Conservation (phyloP, 2,797 vertebrate species). For the Melanotaenia nigrans region DNA sequence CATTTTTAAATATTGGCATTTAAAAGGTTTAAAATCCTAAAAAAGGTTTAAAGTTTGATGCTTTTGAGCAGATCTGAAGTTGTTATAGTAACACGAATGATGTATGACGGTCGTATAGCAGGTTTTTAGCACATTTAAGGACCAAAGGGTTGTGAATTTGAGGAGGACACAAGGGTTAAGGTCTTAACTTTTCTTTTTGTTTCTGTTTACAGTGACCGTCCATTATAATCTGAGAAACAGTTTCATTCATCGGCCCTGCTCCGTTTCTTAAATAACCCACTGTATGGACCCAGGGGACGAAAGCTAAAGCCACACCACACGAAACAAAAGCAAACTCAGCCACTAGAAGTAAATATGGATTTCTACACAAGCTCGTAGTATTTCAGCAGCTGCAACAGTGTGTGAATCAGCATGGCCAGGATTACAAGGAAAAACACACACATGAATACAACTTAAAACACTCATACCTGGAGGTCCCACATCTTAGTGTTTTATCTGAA, state of each 20-base stretch:
- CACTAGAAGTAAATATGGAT: conserved; percentile 13
- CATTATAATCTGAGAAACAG: background rate
- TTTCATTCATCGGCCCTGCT: background rate
- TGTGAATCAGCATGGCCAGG: conserved; percentile 36
- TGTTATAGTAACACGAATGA: too few relatives aligned
- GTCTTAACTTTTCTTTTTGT: too few relatives aligned
- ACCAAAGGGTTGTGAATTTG: too few relatives aligned
- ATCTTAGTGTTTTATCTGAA: too few relatives aligned
- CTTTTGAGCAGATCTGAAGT: too few relatives aligned
- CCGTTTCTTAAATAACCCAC: background rate
- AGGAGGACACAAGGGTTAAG: too few relatives aligned
- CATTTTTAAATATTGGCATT: too few relatives aligned
- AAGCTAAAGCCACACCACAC: conserved; percentile 5
- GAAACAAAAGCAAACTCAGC: background rate
- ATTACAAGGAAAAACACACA: background rate
- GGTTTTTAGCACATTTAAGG: too few relatives aligned
- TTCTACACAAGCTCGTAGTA: conserved; percentile 15
- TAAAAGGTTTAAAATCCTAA: too few relatives aligned
- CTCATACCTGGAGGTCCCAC: too few relatives aligned
- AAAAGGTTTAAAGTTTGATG: too few relatives aligned
- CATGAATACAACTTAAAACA: background rate
- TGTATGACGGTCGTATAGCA: too few relatives aligned
- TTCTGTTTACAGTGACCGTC: background rate
- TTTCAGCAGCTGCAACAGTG: conserved; percentile 27
- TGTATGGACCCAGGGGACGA: conserved; percentile 19